These are phyloP conservation scores for Helogale parvula DNA, from an alignment of 2,113 vertebrate genomes.

Conservation along the genomic window DNA sequence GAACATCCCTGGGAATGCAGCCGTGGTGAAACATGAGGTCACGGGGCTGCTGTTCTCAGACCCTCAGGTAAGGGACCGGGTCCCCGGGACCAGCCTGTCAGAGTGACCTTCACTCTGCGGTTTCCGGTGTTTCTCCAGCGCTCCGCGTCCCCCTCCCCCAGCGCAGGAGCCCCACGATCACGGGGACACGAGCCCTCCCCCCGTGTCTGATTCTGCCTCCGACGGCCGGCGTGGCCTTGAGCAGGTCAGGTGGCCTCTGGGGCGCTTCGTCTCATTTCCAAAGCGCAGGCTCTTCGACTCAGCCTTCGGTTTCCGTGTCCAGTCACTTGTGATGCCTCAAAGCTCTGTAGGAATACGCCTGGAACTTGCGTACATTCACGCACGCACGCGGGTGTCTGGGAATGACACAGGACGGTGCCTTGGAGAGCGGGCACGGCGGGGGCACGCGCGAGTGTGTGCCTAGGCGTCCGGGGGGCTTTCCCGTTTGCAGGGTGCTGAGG, in stretches of 20 bases:
- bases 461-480: neutral
- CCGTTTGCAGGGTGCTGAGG: neutral
- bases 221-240: accelerated
- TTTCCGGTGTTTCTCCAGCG: accelerated
- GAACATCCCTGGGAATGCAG: constrained; percentile 93
- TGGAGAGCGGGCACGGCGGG: accelerated
- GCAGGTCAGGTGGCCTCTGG: accelerated
- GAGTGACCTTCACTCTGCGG: accelerated
- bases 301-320: accelerated
- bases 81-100: accelerated
- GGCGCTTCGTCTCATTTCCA: neutral
- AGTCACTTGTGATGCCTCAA: accelerated
- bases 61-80: constrained; percentile 88
- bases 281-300: accelerated
- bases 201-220: accelerated
- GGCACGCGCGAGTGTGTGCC: accelerated
- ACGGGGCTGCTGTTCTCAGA: constrained; percentile 92
- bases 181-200: accelerated
- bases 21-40: constrained; percentile 88
- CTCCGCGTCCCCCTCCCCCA: accelerated
- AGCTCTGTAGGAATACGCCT: accelerated
- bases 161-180: neutral
- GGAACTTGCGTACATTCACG: accelerated
- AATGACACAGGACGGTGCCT: accelerated
- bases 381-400: accelerated